Base-by-base conservation (phyloP, 2,888 invertebrate species). In the Carterocephalus palaemon region DNA sequence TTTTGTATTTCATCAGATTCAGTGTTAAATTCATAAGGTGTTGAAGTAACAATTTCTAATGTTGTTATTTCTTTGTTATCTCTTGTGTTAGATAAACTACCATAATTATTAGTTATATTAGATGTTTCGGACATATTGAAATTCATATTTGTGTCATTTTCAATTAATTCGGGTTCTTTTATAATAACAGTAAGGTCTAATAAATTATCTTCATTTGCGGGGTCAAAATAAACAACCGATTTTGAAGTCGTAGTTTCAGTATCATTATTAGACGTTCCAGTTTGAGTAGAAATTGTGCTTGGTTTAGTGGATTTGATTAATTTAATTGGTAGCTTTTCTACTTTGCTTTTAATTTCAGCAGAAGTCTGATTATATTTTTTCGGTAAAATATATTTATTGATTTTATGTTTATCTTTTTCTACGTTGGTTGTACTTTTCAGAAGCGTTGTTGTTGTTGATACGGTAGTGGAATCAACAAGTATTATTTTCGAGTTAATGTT, bases 351-450 rank as follows among this genome's bases (percentile, higher is more conserved):
- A 0, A 54, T 46, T 15, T 75, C 72, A 39, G 69, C 57, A 3
- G 62, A 53, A 60, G 80, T 83, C 16, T 75, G 68, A 31, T 58
- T 70, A 46, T 84, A 83, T 56, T 86, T 85, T 50, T 86, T 86
- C 0, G 81, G 82, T 26, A 69, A 50, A 19, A 52, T 46, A 26
- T 58, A 51, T 59, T 82, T 82, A 0, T 52, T 28, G 36, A 64
- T 64, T 17, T 71, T 70, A 51, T 72, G 76, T 52, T 74, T 75
- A 4, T 46, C 38, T 20, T 46, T 48, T 13, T 70, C 63, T 36
- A 62, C 66, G 10, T 47, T 32, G 45, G 58, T 60, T 4, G 47
- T 53, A 17, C 62, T 56, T 9, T 51, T 45, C 10, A 29, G 32
- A 10, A 54, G 52, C 32, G 54, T 52, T 20, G 65, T 61, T 8